phyloP scores from a whole-genome alignment of 1,140 invertebrate genomes.

The Goniozus legneri region DNA sequence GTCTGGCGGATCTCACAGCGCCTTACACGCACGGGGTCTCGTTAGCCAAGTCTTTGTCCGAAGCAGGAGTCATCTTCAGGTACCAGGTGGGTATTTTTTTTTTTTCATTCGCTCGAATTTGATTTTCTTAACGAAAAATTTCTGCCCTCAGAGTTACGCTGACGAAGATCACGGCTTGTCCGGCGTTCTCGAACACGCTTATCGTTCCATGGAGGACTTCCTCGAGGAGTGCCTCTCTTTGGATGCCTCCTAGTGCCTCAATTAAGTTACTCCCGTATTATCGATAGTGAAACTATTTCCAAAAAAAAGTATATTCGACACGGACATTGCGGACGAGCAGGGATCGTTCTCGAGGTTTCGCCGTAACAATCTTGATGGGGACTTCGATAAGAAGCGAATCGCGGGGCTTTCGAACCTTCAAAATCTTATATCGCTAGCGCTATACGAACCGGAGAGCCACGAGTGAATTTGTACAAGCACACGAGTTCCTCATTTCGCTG shows the following conservation, averaged over 20 bases:
- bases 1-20: conserved; percentile 84
- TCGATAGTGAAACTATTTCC: conserved; percentile 43
- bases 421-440: too few relatives aligned
- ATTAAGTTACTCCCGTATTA: conserved; percentile 45
- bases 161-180: conserved; percentile 75
- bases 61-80: conserved; percentile 82
- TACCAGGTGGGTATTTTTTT: conserved; percentile 74
- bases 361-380: too few relatives aligned
- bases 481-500: too few relatives aligned
- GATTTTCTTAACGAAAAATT: not conserved
- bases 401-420: too few relatives aligned
- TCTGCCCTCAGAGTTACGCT: conserved; percentile 67
- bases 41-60: conserved; percentile 80
- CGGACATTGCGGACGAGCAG: conserved; percentile 8
- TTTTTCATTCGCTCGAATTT: too few relatives aligned
- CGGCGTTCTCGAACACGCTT: conserved; percentile 78
- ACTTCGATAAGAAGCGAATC: too few relatives aligned
- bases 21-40: conserved; percentile 90
- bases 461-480: too few relatives aligned
- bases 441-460: too few relatives aligned
- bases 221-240: conserved; percentile 79
- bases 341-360: conserved; percentile 23
- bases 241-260: conserved; percentile 63
- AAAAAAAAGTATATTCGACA: conserved; percentile 24
- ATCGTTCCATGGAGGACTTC: conserved; percentile 82